phyloP scores from a whole-genome alignment of 2,888 invertebrate species.

The Drosophila acutilabella region DNA sequence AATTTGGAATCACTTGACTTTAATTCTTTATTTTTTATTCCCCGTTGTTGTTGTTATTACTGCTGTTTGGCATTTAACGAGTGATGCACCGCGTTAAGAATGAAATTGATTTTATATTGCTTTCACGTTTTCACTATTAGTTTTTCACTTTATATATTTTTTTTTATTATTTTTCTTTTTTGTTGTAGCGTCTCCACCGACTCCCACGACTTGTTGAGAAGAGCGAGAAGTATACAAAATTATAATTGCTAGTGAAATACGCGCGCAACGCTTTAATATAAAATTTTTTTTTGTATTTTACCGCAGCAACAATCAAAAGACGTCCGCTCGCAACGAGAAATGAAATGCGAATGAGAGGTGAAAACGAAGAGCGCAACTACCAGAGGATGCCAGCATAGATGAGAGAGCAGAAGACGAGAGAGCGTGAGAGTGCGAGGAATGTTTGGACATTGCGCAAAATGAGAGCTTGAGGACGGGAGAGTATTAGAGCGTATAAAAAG shows the following conservation, averaged over 20 bases:
- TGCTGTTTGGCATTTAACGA: slow-evolving; percentile 20
- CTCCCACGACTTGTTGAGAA: slow-evolving; percentile 74
- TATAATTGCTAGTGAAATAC: slow-evolving; percentile 55
- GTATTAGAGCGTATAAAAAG: slow-evolving; percentile 10
- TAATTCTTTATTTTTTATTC: slow-evolving; percentile 14
- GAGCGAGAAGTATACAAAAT: slow-evolving; percentile 50
- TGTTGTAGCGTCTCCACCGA: slow-evolving; percentile 25
- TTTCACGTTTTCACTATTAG: slow-evolving; percentile 16
- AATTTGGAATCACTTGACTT: slow-evolving; percentile 39
- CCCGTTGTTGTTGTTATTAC: slow-evolving; percentile 6
- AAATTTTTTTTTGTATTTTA: slow-evolving; percentile 23
- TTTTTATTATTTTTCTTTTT: too few species aligned
- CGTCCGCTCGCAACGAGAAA: slow-evolving; percentile 66
- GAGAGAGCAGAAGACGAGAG: slow-evolving; percentile 9
- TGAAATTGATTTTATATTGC: slow-evolving; percentile 40
- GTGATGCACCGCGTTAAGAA: slow-evolving; percentile 25
- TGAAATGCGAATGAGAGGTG: slow-evolving; percentile 64
- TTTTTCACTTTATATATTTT: slow-evolving; percentile 54
- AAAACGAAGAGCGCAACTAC: slow-evolving; percentile 49
- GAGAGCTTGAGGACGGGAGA: slow-evolving; percentile 28
- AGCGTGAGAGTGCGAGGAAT: slow-evolving; percentile 18
- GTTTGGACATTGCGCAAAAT: slow-evolving; percentile 54
- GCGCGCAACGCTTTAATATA: slow-evolving; percentile 47
- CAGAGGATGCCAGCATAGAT: slow-evolving; percentile 46
- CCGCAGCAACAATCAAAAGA: slow-evolving; percentile 54